Conservation (phyloP, 2,797 vertebrate genomes). For the Pangasius djambal region DNA sequence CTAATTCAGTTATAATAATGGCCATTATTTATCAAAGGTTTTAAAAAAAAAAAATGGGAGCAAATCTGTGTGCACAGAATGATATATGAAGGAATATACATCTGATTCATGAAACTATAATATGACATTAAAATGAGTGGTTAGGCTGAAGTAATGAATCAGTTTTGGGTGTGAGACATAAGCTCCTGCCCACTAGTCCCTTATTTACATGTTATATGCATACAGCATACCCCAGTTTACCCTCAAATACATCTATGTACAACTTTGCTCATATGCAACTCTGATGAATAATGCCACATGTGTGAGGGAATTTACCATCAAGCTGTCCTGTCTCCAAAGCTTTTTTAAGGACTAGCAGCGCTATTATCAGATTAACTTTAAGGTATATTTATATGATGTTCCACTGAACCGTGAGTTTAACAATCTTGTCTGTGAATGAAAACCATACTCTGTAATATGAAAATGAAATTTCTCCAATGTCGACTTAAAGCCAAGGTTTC, state of each 20-base stretch:
- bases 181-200: neutral
- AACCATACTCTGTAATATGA: slow-evolving; percentile 2
- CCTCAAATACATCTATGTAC: neutral
- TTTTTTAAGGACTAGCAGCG: neutral
- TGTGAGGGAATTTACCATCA: neutral
- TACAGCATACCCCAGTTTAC: neutral
- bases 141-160: neutral
- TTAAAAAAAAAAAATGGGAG: neutral
- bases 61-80: neutral
- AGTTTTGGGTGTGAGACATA: neutral
- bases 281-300: neutral
- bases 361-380: slow-evolving; percentile 24
- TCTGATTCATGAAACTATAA: neutral
- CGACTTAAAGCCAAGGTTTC: neutral
- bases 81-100: neutral
- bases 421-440: slow-evolving; percentile 14
- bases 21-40: neutral
- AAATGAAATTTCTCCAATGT: neutral
- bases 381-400: slow-evolving; percentile 21
- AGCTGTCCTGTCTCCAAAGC: neutral
- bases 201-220: neutral
- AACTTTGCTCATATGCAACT: neutral
- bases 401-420: slow-evolving; percentile 14
- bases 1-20: neutral
- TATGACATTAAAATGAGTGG: neutral